Evolutionary conservation across 2,888 invertebrate genomes (phyloP).

Genomic region (Agrenia bidenticulata): DNA sequence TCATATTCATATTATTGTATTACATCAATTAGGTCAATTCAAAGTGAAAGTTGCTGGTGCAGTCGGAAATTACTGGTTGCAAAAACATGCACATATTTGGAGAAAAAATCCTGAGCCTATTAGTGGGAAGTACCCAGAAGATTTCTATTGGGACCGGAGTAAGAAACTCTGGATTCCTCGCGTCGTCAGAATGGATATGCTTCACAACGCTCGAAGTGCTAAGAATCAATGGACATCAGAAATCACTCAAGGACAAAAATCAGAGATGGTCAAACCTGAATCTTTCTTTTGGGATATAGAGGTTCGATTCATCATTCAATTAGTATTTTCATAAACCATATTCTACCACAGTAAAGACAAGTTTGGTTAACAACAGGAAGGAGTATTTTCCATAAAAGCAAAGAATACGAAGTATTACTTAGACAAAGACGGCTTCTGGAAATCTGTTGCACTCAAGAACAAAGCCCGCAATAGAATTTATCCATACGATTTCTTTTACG

Average conservation of each 20-base stretch:
- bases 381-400: slow-evolving; percentile 25
- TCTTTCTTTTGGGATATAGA: slow-evolving; percentile 3
- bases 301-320: neutral
- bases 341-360: slow-evolving; percentile 13
- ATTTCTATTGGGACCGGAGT: slow-evolving; percentile 25
- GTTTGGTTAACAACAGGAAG: slow-evolving; percentile 16
- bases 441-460: slow-evolving; percentile 6
- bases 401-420: slow-evolving; percentile 16
- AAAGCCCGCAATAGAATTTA: slow-evolving; percentile 5
- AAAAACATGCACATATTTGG: slow-evolving; percentile 30
- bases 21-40: slow-evolving; percentile 16
- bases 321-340: neutral
- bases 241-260: neutral
- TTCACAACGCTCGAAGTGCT: slow-evolving; percentile 18
- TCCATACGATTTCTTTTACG: slow-evolving; percentile 30
- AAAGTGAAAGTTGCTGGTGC: neutral
- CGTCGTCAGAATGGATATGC: slow-evolving; percentile 28
- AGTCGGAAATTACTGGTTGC: neutral
- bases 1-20: too few relatives aligned
- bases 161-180: slow-evolving; percentile 33
- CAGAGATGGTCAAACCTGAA: neutral
- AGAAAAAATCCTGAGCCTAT: slow-evolving; percentile 23
- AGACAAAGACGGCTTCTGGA: slow-evolving; percentile 23
- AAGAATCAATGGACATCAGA: neutral
- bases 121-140: slow-evolving; percentile 31